Evolutionary conservation across 92 coral and sea anemone species (phyloP).

Genomic region (Phenganax subtilis): DNA sequence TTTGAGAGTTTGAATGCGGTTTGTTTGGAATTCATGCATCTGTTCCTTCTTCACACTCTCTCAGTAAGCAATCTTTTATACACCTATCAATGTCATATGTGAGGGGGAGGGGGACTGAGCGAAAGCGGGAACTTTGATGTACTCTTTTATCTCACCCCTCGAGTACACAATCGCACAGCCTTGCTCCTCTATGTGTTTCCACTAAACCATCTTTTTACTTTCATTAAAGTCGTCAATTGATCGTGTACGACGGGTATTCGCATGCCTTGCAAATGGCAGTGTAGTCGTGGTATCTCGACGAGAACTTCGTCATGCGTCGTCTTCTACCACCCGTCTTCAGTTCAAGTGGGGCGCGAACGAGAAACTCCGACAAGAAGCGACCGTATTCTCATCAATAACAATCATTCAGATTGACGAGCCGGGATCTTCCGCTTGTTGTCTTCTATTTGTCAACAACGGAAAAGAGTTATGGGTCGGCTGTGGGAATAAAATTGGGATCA

Average conservation of each 20-base stretch:
- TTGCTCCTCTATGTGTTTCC: background rate
- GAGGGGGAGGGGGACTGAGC: too few relatives aligned
- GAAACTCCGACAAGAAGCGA: conserved; percentile 55
- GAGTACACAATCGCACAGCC: background rate
- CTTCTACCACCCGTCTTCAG: conserved; percentile 57
- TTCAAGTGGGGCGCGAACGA: conserved; percentile 60
- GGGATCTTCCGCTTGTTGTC: conserved; percentile 77
- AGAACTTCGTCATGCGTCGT: conserved; percentile 37
- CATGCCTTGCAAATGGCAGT: conserved; percentile 87
- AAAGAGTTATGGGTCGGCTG: conserved; percentile 91
- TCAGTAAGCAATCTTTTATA: too few relatives aligned
- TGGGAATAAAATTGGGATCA: conserved; percentile 68
- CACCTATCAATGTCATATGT: too few relatives aligned
- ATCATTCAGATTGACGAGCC: conserved; percentile 72
- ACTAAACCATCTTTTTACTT: conserved; percentile 4
- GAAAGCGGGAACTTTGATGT: too few relatives aligned
- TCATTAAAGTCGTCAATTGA: background rate
- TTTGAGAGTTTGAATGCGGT: too few relatives aligned
- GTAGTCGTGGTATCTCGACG: conserved; percentile 62
- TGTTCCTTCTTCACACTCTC: too few relatives aligned
- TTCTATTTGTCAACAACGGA: conserved; percentile 61
- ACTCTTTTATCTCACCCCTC: too few relatives aligned
- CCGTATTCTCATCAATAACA: conserved; percentile 57
- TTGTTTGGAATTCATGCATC: too few relatives aligned
- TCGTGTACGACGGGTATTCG: conserved; percentile 60